Percentiles rank a stretch among this genome's conserved stretches.
phyloP scores from a whole-genome alignment of 2,888 invertebrate genomes.

The Lasioglossum villosulum region DNA sequence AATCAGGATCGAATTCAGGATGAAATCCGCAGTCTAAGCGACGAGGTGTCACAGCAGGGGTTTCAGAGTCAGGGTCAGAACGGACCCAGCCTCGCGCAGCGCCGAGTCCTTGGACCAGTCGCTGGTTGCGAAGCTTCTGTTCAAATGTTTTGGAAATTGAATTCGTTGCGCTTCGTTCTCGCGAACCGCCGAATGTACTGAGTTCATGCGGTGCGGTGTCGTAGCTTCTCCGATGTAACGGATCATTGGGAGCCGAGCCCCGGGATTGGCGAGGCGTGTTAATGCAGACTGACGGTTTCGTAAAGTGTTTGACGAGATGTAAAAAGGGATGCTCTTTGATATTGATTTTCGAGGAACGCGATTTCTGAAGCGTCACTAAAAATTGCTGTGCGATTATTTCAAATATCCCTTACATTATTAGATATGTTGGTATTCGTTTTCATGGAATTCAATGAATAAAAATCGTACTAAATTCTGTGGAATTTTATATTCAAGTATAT shows the following conservation, averaged over 20 bases:
- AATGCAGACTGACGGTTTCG: slow-evolving; percentile 8
- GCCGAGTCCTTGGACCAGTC: too few species aligned
- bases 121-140: neutral
- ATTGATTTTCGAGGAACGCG: slow-evolving; percentile 6
- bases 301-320: slow-evolving; percentile 8
- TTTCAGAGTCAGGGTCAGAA: neutral
- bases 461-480: too few species aligned
- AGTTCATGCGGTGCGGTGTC: slow-evolving; percentile 25
- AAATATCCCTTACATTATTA: too few species aligned
- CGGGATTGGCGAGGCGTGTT: neutral
- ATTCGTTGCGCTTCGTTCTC: slow-evolving; percentile 19
- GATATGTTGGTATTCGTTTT: too few species aligned
- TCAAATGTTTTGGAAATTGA: neutral
- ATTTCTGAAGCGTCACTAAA: too few species aligned
- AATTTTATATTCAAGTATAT: too few species aligned
- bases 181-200: slow-evolving; percentile 9
- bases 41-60: neutral
- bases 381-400: too few species aligned
- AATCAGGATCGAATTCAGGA: neutral
- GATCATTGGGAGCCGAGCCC: neutral
- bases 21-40: neutral
- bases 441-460: too few species aligned
- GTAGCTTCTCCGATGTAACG: slow-evolving; percentile 10
- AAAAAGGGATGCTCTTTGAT: slow-evolving; percentile 11
- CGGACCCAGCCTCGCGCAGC: neutral